These are phyloP conservation scores for Camptogramma bilineatum DNA, from an alignment of 2,888 invertebrate genomes.

Conservation along the genomic window DNA sequence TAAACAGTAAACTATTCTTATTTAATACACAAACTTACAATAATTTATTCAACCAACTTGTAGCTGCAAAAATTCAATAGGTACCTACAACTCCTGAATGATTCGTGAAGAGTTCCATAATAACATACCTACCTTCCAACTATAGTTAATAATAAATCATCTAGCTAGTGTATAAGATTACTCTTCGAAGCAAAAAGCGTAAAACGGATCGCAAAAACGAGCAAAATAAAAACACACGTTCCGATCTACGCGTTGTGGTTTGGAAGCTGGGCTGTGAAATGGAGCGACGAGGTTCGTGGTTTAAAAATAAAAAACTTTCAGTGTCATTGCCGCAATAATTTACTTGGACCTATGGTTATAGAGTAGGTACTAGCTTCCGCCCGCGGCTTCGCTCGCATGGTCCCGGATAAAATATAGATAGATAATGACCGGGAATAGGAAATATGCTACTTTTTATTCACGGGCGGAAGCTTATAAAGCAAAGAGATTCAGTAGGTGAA, in stretches of 20 bases:
- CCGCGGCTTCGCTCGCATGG: too few species aligned
- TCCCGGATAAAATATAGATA: too few species aligned
- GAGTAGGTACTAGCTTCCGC: too few species aligned
- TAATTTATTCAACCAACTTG: background rate
- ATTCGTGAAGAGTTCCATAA: background rate
- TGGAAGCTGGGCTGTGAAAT: conserved; percentile 35
- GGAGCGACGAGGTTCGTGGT: conserved; percentile 38
- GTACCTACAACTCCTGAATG: background rate
- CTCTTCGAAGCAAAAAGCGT: conserved; percentile 28
- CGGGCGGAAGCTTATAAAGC: too few species aligned
- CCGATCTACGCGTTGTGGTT: conserved; percentile 31
- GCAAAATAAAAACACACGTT: conserved; percentile 18
- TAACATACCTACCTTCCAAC: too few species aligned
- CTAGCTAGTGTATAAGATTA: conserved; percentile 12
- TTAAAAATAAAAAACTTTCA: conserved; percentile 18
- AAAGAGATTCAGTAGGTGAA: background rate
- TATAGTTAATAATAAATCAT: background rate
- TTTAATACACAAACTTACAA: background rate
- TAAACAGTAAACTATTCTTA: too few species aligned
- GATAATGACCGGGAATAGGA: too few species aligned
- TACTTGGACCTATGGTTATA: background rate
- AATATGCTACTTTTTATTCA: too few species aligned
- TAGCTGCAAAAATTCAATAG: background rate
- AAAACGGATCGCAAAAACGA: conserved; percentile 38
- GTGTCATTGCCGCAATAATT: conserved; percentile 34